phyloP scores from a whole-genome alignment of 2,797 vertebrate genomes.

The Propithecus deckenii region DNA sequence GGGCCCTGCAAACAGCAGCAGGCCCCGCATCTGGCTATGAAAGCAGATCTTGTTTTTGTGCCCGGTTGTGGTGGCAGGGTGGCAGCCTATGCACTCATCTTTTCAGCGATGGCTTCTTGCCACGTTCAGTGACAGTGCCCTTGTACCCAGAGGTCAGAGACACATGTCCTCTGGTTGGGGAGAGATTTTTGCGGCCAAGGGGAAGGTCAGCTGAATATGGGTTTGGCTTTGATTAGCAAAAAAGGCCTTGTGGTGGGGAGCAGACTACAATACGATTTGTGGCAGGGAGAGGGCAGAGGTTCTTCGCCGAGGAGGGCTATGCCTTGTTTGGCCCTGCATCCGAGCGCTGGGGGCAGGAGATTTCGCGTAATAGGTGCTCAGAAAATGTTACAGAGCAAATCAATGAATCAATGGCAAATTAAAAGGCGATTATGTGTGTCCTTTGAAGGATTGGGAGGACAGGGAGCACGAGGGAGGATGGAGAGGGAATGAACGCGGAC shows the following conservation, averaged over 20 bases:
- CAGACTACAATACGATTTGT: not conserved
- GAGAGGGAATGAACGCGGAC: not conserved
- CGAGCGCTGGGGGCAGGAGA: not conserved
- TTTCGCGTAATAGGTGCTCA: not conserved
- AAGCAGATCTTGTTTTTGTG: not conserved
- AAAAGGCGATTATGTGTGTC: not conserved
- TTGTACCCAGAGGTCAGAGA: not conserved
- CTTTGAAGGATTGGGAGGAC: not conserved
- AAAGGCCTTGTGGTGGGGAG: not conserved
- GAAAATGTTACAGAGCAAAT: not conserved
- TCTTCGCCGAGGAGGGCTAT: rapidly evolving
- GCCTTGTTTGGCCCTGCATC: not conserved
- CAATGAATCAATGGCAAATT: not conserved
- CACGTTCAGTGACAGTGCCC: not conserved
- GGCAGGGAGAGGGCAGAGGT: not conserved
- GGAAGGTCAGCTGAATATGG: not conserved
- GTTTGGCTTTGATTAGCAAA: conserved; percentile 17
- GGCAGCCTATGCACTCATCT: not conserved
- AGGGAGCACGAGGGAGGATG: not conserved
- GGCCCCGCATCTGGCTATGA: not conserved
- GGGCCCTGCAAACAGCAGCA: not conserved
- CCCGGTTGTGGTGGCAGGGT: not conserved
- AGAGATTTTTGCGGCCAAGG: not conserved
- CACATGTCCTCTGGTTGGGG: not conserved
- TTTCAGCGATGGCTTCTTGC: not conserved